phyloP scores from a whole-genome alignment of 2,797 vertebrate genomes.

The Kryptopterus vitreolus region DNA sequence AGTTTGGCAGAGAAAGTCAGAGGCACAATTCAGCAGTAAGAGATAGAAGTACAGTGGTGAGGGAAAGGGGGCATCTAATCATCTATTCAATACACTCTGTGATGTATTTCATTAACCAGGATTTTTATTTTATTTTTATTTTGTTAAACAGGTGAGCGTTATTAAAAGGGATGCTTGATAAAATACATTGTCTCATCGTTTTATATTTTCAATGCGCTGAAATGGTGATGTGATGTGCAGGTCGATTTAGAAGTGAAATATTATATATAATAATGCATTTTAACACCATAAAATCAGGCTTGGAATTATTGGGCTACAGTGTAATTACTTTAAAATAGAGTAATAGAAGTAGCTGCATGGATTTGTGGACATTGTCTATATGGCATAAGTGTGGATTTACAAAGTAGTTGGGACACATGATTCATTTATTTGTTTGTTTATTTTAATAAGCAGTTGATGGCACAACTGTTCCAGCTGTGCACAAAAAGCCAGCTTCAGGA shows the following conservation, averaged over 20 bases:
- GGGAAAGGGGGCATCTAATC: constrained; percentile 70
- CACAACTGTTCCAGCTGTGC: no score
- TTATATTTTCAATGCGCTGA: not conserved
- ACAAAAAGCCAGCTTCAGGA: no score
- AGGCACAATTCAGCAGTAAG: constrained; percentile 47
- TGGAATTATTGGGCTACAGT: not conserved
- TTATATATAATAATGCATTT: not conserved
- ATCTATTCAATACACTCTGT: constrained; percentile 82
- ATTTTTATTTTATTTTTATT: constrained; percentile 75
- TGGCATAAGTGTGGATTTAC: no score
- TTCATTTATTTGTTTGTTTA: no score
- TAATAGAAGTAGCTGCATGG: not conserved
- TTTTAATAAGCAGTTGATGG: no score
- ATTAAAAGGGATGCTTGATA: constrained; percentile 85
- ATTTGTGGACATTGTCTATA: not conserved
- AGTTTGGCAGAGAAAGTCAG: constrained; percentile 42
- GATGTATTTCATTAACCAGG: constrained; percentile 82
- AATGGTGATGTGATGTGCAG: not conserved
- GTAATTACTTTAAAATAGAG: not conserved
- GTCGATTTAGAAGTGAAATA: not conserved
- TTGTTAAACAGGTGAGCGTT: constrained; percentile 81
- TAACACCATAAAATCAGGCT: not conserved
- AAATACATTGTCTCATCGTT: constrained; percentile 39
- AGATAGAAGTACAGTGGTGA: not conserved
- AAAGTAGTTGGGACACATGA: no score